Evolutionary conservation across 2,113 vertebrate species (phyloP).

Genomic region (Ia io): DNA sequence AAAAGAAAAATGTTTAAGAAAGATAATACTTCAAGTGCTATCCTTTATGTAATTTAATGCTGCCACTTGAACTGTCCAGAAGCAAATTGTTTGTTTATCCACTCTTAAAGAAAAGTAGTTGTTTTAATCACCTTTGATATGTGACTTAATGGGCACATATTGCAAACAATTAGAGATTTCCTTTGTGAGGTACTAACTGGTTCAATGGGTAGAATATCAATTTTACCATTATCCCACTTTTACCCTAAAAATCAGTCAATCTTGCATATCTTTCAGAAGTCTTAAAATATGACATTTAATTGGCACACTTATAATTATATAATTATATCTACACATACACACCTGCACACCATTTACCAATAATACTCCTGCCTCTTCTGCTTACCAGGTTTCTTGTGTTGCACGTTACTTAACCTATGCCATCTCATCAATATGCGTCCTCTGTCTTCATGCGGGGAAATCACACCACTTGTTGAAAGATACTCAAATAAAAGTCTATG

Average conservation of each 20-base stretch:
- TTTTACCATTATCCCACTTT: not conserved
- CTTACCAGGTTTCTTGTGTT: not conserved
- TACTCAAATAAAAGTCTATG: constrained; percentile 28
- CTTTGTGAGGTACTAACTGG: constrained; percentile 45
- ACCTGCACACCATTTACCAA: not conserved
- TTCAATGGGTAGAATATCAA: constrained; percentile 20
- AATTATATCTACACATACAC: not conserved
- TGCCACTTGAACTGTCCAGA: not conserved
- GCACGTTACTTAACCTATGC: not conserved
- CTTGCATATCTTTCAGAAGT: not conserved
- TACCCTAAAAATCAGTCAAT: constrained; percentile 3
- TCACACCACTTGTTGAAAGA: constrained; percentile 20
- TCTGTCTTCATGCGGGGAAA: not conserved
- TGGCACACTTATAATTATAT: not conserved
- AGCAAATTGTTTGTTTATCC: not conserved
- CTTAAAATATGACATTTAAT: constrained; percentile 9
- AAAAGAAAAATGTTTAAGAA: not conserved
- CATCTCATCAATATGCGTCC: not conserved
- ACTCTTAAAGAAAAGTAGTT: constrained; percentile 25
- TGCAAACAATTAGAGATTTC: constrained; percentile 44
- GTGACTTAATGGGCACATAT: not conserved
- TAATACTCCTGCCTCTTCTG: not conserved
- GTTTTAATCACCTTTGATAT: constrained; percentile 30
- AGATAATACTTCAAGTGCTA: not conserved
- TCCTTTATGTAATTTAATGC: not conserved